These are phyloP conservation scores for Oryzias woworae DNA, from an alignment of 2,113 vertebrate genomes.

Conservation along the genomic window DNA sequence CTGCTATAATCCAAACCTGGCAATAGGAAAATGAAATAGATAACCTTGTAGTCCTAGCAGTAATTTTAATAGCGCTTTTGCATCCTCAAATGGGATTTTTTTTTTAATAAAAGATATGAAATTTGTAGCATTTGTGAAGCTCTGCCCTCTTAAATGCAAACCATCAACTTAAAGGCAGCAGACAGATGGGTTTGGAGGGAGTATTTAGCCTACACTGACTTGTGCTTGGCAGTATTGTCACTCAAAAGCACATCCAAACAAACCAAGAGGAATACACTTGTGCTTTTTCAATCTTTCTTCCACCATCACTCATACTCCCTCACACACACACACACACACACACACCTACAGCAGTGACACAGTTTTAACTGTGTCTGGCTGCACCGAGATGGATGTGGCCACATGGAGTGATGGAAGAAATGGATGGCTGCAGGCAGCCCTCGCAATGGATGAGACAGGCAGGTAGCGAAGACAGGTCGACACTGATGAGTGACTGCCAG, in stretches of 20 bases:
- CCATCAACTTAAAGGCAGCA: slow-evolving; percentile 19
- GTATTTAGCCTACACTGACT: slow-evolving; percentile 39
- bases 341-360: slow-evolving; percentile 24
- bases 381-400: slow-evolving; percentile 60
- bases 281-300: background rate
- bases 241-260: slow-evolving; percentile 37
- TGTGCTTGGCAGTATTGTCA: slow-evolving; percentile 41
- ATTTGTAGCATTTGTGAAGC: background rate
- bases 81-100: background rate
- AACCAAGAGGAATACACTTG: slow-evolving; percentile 17
- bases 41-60: background rate
- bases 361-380: slow-evolving; percentile 41
- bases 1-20: slow-evolving; percentile 2
- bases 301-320: slow-evolving; percentile 4
- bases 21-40: slow-evolving; percentile 5
- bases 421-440: slow-evolving; percentile 63
- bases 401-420: slow-evolving; percentile 44
- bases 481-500: slow-evolving; percentile 61
- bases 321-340: slow-evolving; percentile 5
- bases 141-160: slow-evolving; percentile 20
- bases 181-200: slow-evolving; percentile 44
- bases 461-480: slow-evolving; percentile 48
- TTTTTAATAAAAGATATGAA: background rate
- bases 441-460: slow-evolving; percentile 59
- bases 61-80: background rate